phyloP scores from a whole-genome alignment of 2,888 invertebrate genomes.

The Cantharis rustica region DNA sequence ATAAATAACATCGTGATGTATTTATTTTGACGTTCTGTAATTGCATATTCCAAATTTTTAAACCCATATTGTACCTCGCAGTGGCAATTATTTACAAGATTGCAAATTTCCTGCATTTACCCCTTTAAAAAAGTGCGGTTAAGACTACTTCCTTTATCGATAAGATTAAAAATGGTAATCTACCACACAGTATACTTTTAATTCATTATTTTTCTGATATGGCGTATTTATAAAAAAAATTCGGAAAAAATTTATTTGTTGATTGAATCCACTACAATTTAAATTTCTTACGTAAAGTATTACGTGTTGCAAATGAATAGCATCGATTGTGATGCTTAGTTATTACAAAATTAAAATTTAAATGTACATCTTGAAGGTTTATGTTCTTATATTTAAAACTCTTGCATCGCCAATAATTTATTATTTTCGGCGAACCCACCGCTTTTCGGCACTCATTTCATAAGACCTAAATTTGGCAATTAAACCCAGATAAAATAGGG shows the following conservation, averaged over 20 bases:
- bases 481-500: neutral
- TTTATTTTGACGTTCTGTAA: neutral
- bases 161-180: neutral
- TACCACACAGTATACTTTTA: neutral
- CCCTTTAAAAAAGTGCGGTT: neutral
- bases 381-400: neutral
- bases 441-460: neutral
- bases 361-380: neutral
- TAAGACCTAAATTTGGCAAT: neutral
- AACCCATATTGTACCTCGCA: neutral
- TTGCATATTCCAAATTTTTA: neutral
- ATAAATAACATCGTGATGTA: conserved; percentile 24
- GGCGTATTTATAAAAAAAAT: neutral
- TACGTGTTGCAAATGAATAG: neutral
- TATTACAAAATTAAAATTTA: neutral
- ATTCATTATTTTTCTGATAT: neutral
- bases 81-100: neutral
- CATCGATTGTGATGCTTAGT: neutral
- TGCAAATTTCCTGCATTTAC: neutral
- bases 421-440: neutral
- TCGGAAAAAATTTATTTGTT: neutral
- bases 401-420: neutral
- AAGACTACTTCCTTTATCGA: neutral
- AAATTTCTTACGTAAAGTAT: neutral
- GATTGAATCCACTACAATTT: neutral